Base-by-base conservation (phyloP, 2,888 invertebrate genomes). In the Disparrhopalites patrizii region DNA sequence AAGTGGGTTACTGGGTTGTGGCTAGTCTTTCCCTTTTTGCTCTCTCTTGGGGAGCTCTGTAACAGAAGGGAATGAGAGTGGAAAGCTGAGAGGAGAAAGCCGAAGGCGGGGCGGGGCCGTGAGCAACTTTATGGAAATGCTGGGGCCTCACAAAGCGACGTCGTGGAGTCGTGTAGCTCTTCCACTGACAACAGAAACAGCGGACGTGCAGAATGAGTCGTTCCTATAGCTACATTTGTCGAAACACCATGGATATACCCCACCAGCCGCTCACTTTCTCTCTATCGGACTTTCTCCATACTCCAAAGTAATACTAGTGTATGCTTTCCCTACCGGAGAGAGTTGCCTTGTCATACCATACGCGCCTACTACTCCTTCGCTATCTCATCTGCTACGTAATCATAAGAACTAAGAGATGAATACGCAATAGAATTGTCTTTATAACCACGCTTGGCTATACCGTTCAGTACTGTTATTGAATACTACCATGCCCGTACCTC, bases 51-150 rank as follows among this genome's bases (percentile, higher is more conserved):
- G 23, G 43, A 36, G 27, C 23, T 25, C 28, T 54, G 62, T n/a
- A n/a, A n/a, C 38, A 61, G 54, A 13, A 31, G 25, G 10, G 15
- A n/a, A 25, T 51, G 65, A 58, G 51, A 65, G 56, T 65, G 54
- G 47, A 47, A 55, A 57, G 64, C 54, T 64, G 63, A n/a, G n/a
- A n/a, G n/a, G 63, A 30, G 64, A 58, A 63, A 63, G 55, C 56
- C 55, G 47, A n/a, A 58, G 65, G 65, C 65, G 65, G 57, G 64
- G 65, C 58, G 58, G 38, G 62, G 60, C 43, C 50, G 60, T 30
- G 7, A 43, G 43, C 20, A 47, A 3, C 25, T 47, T 25, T 20
- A 47, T 27, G 33, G 23, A 51, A 51, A 36, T 28, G 20, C 40
- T 27, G 28, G 40, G 38, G 40, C 3, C 28, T 13, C 28, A 40